Percentiles rank a stretch among this genome's conserved stretches.
Evolutionary conservation across 1,140 invertebrate species (phyloP).

Genomic region (Antheraea pernyi): DNA sequence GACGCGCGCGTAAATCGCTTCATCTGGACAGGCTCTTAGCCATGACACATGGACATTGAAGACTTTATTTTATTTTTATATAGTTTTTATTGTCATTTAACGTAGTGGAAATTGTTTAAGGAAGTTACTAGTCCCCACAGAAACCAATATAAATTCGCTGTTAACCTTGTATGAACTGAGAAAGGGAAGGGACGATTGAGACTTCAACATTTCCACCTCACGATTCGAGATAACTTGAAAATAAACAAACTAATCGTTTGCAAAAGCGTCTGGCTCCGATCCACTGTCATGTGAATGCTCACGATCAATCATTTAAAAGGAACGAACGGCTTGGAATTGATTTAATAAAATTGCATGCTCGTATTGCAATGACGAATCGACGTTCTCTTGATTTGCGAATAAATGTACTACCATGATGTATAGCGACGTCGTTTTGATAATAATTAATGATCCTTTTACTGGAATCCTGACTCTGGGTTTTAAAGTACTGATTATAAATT

Average conservation of each 20-base stretch:
- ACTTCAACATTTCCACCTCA: background rate
- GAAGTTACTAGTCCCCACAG: background rate
- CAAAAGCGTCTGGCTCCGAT: background rate
- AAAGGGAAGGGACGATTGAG: background rate
- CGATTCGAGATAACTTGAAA: background rate
- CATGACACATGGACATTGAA: too few species aligned
- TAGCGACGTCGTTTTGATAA: background rate
- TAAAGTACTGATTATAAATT: too few species aligned
- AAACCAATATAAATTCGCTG: background rate
- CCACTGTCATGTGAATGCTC: background rate
- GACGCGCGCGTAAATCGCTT: too few species aligned
- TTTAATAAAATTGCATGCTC: conserved; percentile 3
- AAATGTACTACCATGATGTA: background rate
- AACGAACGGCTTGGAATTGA: background rate
- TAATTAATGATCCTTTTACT: background rate
- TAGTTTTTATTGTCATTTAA: too few species aligned
- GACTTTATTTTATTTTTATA: too few species aligned
- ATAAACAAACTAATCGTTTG: background rate
- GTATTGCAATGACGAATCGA: background rate
- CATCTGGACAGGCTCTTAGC: too few species aligned
- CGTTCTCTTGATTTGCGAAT: background rate
- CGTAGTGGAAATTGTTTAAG: too few species aligned
- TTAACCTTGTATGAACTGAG: background rate
- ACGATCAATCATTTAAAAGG: conserved; percentile 1
- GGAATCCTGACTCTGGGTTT: too few species aligned